These are phyloP conservation scores for Neomorphus geoffroyi DNA, from an alignment of 2,797 vertebrate genomes.

Conservation along the genomic window DNA sequence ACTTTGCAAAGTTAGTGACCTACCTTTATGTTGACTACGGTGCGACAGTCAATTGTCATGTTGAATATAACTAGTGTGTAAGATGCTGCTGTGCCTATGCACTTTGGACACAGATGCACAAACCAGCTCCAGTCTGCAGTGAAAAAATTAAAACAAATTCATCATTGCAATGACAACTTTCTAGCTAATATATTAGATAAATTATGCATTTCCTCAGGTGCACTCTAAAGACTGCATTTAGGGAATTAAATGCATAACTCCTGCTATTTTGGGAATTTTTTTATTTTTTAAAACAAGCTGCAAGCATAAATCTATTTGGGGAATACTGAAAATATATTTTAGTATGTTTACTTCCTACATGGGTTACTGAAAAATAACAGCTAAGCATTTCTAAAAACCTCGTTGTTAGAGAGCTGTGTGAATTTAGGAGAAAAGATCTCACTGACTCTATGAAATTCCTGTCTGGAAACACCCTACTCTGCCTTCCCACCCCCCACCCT, in stretches of 20 bases:
- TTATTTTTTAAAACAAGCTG: background rate
- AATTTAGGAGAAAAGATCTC: background rate
- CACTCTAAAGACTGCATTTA: background rate
- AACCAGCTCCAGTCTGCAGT: background rate
- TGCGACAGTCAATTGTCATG: slow-evolving; percentile 30
- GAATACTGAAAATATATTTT: background rate
- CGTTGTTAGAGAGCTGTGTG: background rate
- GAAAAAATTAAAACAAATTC: background rate
- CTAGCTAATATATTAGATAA: slow-evolving; percentile 13
- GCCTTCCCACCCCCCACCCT: fast-evolving
- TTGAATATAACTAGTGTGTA: slow-evolving; percentile 33
- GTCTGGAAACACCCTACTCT: background rate
- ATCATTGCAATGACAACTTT: background rate
- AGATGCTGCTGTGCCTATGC: background rate
- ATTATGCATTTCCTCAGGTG: background rate
- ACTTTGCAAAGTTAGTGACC: slow-evolving; percentile 25
- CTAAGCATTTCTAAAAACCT: background rate
- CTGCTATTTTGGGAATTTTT: background rate
- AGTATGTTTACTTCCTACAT: background rate
- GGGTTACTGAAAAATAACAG: background rate
- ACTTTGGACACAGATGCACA: background rate
- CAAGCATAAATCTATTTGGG: background rate
- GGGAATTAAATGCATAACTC: background rate
- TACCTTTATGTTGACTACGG: slow-evolving; percentile 26
- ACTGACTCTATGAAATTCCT: background rate